Percentiles rank a stretch among this genome's conserved stretches.
Conservation (phyloP, 2,888 invertebrate genomes). For the Alloscopus bannaensis region DNA sequence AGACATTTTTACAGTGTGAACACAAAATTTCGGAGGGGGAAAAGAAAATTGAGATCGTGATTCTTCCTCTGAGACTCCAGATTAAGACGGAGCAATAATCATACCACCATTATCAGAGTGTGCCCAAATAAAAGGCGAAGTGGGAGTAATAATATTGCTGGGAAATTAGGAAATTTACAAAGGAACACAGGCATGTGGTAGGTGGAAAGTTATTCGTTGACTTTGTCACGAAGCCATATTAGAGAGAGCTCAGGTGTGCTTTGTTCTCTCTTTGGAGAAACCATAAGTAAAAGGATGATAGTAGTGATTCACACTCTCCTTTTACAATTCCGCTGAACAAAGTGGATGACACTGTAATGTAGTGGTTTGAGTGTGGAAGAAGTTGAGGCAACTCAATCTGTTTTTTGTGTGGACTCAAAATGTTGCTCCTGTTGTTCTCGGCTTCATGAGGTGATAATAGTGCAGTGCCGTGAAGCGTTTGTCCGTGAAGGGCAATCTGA, state of each 20-base stretch:
- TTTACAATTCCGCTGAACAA: too few species aligned
- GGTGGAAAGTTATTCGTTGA: background rate
- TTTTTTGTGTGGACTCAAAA: background rate
- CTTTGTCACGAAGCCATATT: background rate
- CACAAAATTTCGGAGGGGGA: constrained; percentile 25
- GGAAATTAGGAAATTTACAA: too few species aligned
- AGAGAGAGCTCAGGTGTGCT: background rate
- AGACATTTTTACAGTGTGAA: constrained; percentile 34
- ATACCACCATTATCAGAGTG: constrained; percentile 36
- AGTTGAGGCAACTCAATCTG: background rate
- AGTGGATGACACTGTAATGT: too few species aligned
- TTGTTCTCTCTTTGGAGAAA: constrained; percentile 12
- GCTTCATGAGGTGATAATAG: constrained; percentile 67
- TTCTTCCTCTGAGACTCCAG: constrained; percentile 40
- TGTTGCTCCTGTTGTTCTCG: constrained; percentile 1
- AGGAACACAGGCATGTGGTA: background rate
- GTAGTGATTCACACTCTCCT: background rate
- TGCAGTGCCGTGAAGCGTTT: constrained; percentile 66
- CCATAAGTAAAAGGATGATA: constrained; percentile 8
- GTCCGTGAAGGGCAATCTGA: constrained; percentile 52
- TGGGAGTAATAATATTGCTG: too few species aligned
- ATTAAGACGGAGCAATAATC: constrained; percentile 50
- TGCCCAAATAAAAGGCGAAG: too few species aligned
- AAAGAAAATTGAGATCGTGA: constrained; percentile 50
- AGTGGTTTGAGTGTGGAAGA: background rate